Evolutionary conservation across 1,140 invertebrate genomes (phyloP).

Genomic region (Drosophila equinoxialis): DNA sequence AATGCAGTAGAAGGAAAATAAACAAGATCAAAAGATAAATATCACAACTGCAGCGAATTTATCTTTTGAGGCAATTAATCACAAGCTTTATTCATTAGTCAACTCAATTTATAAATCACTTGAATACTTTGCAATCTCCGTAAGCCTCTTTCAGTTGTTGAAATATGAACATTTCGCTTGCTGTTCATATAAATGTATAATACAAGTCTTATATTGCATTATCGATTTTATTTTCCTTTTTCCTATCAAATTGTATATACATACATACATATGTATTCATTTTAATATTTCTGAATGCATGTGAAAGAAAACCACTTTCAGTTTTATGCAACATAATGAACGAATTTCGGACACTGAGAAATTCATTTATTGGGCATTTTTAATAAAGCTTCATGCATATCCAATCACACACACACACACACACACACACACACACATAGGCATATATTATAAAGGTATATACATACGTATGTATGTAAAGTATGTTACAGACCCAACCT

Average conservation of each 20-base stretch:
- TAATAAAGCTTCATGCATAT: constrained; percentile 58
- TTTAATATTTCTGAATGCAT: neutral
- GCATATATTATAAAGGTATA: constrained; percentile 29
- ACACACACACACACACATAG: constrained; percentile 23
- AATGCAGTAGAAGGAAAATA: too few relatives aligned
- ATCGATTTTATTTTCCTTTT: constrained; percentile 20
- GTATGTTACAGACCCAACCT: constrained; percentile 9
- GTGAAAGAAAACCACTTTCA: constrained; percentile 29
- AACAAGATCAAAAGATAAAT: too few relatives aligned
- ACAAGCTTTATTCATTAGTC: neutral
- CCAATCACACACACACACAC: constrained; percentile 17
- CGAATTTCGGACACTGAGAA: constrained; percentile 56
- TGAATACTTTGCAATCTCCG: neutral
- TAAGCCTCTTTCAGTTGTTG: constrained; percentile 11
- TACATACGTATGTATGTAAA: neutral
- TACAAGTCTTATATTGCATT: constrained; percentile 25
- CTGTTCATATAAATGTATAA: constrained; percentile 1
- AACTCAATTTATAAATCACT: neutral
- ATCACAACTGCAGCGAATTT: too few relatives aligned
- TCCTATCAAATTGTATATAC: neutral
- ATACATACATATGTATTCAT: neutral
- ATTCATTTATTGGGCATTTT: constrained; percentile 60
- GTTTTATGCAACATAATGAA: constrained; percentile 62
- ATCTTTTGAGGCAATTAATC: neutral
- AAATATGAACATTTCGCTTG: neutral